Conservation (phyloP, 1,140 invertebrate genomes). For the Himalopsyche phryganea region DNA sequence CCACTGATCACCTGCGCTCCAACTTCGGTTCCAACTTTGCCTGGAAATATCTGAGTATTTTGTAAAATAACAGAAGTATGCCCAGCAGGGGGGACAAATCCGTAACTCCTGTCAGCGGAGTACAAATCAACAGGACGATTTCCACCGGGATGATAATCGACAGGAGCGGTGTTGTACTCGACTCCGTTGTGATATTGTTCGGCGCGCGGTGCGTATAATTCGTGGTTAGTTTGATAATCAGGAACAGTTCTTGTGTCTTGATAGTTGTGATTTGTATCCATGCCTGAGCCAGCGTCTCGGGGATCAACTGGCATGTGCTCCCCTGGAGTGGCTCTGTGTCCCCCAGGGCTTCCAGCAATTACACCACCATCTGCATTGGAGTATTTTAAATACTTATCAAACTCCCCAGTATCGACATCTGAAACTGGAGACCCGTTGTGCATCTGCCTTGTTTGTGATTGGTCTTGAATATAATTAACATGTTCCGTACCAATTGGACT, state of each 20-base stretch:
- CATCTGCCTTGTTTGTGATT: slow-evolving; percentile 42
- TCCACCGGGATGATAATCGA: slow-evolving; percentile 17
- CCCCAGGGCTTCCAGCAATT: slow-evolving; percentile 15
- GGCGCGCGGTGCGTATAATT: slow-evolving; percentile 37
- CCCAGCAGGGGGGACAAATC: slow-evolving; percentile 34
- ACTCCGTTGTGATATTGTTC: slow-evolving; percentile 32
- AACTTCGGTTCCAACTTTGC: slow-evolving; percentile 32
- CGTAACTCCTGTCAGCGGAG: slow-evolving; percentile 19
- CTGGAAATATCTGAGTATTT: slow-evolving; percentile 42
- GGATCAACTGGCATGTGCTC: slow-evolving; percentile 22
- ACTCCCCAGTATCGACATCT: slow-evolving; percentile 59
- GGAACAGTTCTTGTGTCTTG: slow-evolving; percentile 38
- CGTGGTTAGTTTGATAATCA: slow-evolving; percentile 36
- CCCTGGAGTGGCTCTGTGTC: slow-evolving; percentile 12
- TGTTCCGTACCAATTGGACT: slow-evolving; percentile 35
- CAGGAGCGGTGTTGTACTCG: slow-evolving; percentile 15
- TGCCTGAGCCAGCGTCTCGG: slow-evolving; percentile 35
- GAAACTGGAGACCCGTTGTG: slow-evolving; percentile 49
- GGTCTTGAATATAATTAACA: slow-evolving; percentile 51
- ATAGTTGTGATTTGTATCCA: slow-evolving; percentile 58
- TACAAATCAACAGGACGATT: slow-evolving; percentile 10
- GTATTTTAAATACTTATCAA: slow-evolving; percentile 66
- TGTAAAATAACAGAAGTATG: slow-evolving; percentile 46
- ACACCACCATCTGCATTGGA: slow-evolving; percentile 36
- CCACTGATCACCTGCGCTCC: slow-evolving; percentile 24